A percentile compares a stretch with the other conserved stretches of the same genome.
phyloP scores from a whole-genome alignment of 2,113 vertebrate genomes.

The Fulmarus glacialis region DNA sequence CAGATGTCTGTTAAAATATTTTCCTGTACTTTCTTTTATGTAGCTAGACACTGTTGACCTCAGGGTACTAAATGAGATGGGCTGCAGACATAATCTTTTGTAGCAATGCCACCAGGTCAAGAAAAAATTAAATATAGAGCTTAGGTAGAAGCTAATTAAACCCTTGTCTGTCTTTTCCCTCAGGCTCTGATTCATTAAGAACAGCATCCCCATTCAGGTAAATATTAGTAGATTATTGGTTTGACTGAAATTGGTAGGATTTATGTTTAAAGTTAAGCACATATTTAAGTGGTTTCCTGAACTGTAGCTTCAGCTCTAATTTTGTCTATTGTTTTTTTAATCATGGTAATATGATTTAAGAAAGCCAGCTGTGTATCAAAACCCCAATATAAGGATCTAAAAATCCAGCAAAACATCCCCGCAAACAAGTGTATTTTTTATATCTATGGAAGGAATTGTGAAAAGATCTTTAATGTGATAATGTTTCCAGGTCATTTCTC shows the following conservation, averaged over 20 bases:
- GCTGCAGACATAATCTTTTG: neutral
- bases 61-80: neutral
- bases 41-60: neutral
- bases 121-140: neutral
- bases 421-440: neutral
- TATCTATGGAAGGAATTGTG: fast-evolving
- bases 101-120: neutral
- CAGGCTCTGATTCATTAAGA: neutral
- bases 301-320: neutral
- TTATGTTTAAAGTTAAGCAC: neutral
- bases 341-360: neutral
- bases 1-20: neutral
- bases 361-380: neutral
- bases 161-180: neutral
- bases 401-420: neutral
- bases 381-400: neutral
- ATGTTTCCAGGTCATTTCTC: neutral
- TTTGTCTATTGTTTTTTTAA: neutral
- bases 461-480: neutral
- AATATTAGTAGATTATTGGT: neutral
- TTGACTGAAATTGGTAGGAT: neutral
- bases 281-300: neutral
- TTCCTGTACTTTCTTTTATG: neutral
- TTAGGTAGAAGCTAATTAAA: neutral
- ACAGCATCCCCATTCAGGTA: neutral